Evolutionary conservation across 30 jellyfish, hydroid and myxozoan species (phyloP).

Genomic region (Aurelia sp.): DNA sequence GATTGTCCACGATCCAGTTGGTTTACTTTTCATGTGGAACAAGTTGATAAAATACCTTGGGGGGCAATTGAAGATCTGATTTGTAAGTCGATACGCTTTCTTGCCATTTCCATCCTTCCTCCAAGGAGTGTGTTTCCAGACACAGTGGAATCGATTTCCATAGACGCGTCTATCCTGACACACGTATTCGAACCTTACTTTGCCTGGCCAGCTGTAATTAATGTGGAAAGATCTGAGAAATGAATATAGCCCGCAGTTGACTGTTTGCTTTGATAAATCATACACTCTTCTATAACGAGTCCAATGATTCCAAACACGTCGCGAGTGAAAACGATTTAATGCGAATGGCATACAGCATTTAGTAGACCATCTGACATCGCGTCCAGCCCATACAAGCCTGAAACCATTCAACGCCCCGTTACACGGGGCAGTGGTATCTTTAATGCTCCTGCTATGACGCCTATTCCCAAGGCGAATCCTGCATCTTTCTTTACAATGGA

Average conservation of each 20-base stretch:
- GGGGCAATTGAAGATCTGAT: constrained; percentile 30
- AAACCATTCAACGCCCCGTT: constrained; percentile 5
- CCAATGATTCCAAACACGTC: background rate
- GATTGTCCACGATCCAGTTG: background rate
- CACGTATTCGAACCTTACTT: constrained; percentile 7
- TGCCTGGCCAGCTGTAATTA: background rate
- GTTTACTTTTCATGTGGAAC: constrained; percentile 4
- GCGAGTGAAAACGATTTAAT: background rate
- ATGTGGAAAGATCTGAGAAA: constrained; percentile 3
- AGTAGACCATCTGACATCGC: constrained; percentile 5
- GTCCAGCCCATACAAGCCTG: constrained; percentile 16
- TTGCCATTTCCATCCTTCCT: constrained; percentile 19
- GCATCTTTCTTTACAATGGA: constrained; percentile 22
- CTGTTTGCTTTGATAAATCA: background rate
- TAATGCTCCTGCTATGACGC: too few species aligned
- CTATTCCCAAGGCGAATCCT: too few species aligned
- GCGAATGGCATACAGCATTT: constrained; percentile 20
- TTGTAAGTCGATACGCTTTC: constrained; percentile 17
- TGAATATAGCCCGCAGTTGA: constrained; percentile 1
- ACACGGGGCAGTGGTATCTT: background rate
- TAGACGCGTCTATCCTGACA: background rate
- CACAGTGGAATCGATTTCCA: constrained; percentile 1
- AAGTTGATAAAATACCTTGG: constrained; percentile 18
- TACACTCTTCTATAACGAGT: background rate
- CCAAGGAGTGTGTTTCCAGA: background rate